These are phyloP conservation scores for Climacteris rufus DNA, from an alignment of 2,113 vertebrate species.

Conservation along the genomic window DNA sequence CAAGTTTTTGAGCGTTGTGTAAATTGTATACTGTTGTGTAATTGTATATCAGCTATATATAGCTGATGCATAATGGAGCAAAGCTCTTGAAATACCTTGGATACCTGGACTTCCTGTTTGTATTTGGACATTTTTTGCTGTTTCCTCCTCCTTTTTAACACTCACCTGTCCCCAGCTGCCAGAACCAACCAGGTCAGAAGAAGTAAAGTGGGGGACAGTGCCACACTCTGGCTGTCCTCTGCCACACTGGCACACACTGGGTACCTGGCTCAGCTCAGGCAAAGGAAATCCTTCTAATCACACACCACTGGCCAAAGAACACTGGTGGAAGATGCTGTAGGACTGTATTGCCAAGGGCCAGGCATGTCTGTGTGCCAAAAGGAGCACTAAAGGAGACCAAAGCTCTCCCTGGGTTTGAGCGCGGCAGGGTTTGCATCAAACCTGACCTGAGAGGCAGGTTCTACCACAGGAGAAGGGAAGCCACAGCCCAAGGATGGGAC, in stretches of 20 bases:
- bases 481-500: neutral
- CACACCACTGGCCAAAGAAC: neutral
- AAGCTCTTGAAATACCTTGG: neutral
- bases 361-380: neutral
- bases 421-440: neutral
- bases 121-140: neutral
- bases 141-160: neutral
- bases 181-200: neutral
- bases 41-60: too few species aligned
- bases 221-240: neutral
- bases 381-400: neutral
- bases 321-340: neutral
- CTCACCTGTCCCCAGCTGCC: fast-evolving
- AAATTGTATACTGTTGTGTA: neutral
- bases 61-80: neutral
- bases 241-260: neutral
- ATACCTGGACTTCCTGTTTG: neutral
- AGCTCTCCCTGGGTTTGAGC: neutral
- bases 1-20: neutral
- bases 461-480: neutral
- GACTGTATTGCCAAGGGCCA: neutral
- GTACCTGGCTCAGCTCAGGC: neutral
- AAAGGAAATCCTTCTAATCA: neutral
- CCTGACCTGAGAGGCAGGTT: fast-evolving
- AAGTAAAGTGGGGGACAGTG: neutral